Base-by-base conservation (phyloP, 2,113 vertebrate genomes). In the Tringa solitaria region DNA sequence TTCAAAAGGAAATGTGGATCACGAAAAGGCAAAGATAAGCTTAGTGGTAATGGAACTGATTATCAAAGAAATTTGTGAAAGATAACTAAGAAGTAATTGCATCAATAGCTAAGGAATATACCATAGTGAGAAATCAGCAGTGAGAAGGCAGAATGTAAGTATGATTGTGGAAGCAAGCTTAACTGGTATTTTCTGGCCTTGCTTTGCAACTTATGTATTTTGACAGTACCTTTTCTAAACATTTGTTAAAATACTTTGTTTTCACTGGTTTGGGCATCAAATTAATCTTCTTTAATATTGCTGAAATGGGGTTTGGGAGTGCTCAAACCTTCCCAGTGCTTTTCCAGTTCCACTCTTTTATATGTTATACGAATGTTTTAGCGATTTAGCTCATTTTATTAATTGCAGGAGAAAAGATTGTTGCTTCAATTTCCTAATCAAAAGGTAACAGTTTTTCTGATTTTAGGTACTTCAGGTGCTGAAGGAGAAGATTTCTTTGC, bases 381-480 rank as follows among this genome's bases (percentile, higher is more conserved):
- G 46, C 2, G 2, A 27, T 81, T n/a, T 6, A 59, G 26, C 37
- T 92, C 5, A 19, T 78, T 86, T 74, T 60, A 68, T 87, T 87
- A 81, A 72, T 64, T 77, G 48, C 69, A 64, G 8, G 60, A 91
- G 64, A 75, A 89, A 48, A 87, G 35, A 56, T 56, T 61, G 15
- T 65, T 92, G 45, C 75, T 90, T 87, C 48, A 37, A 15, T 91
- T 90, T 88, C 74, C 19, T 80, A 41, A 23, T 90, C 35, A 96
- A 91, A 78, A 93, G 35, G 65, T 95, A 43, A 41, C 39, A 86
- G 37, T 87, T 95, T 84, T 88, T 97, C 85, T 94, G 76, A 94
- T 90, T 77, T 92, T 84, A 99, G 99, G 94, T 99, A 73, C 97
- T 99, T 53, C 97, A 96, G 39, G 98, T 99, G 82, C 97, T 99